Evolutionary conservation across 1,140 invertebrate genomes (phyloP), one percentile per base, ranked within the genome.

Genomic region (Asbolus verrucosus): DNA sequence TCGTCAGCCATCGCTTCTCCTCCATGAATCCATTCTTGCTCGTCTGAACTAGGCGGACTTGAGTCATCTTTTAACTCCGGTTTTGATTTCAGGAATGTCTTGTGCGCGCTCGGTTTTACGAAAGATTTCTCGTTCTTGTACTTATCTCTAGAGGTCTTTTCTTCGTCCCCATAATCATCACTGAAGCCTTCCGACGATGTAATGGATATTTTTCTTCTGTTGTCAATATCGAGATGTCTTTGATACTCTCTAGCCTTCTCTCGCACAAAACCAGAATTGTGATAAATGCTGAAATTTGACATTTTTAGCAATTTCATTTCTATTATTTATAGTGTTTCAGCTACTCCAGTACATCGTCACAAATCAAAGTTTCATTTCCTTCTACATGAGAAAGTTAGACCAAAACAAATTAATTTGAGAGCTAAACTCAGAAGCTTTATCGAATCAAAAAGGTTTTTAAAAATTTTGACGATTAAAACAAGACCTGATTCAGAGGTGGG

Each of bases 1-100:
- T 89, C 87, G 31, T 89, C 87, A 0, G 88, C 88, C 85, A 91
- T 86, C 0, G 88, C 88, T 74, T 90, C 89, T 0, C 89, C 89
- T 0, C 81, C 84, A 67, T 87, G 85, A 0, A 84, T 65, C 71
- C 73, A 77, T 38, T 77, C 75, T 6, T 83, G 82, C 65, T 84
- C 80, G 73, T 86, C 81, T 33, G 84, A 79, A 67, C 83, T 83
- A 41, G 79, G 79, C 36, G 83, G 74, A 80, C 82, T 82, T 19
- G 82, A 83, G 74, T 85, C 82, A 54, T 80, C 67, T 60, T 73
- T 71, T 9, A 72, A 19, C 9, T 63, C 39, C n/a, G 39, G 30
- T 38, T 41, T 76, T 3, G 68, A 71, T 65, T 78, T 76, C 9
- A 78, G 65, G 60, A 80, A 81, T 27, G n/a, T n/a, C n/a, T 77